Conservation (phyloP, 2,888 invertebrate genomes). For the Drosophila acutilabella region DNA sequence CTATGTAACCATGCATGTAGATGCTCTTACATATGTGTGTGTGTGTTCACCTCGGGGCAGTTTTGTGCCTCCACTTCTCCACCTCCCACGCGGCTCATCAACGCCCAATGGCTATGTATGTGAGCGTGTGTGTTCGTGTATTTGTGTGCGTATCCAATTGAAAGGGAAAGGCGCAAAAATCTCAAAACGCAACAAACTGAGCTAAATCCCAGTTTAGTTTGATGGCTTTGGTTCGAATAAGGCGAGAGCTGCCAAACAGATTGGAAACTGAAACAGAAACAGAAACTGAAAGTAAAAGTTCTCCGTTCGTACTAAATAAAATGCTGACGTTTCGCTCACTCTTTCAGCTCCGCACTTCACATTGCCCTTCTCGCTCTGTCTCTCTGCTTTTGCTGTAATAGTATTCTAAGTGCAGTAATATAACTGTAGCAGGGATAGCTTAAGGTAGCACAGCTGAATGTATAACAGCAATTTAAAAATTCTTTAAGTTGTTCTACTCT, state of each 20-base stretch:
- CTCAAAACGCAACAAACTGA: conserved; percentile 76
- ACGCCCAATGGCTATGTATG: conserved; percentile 32
- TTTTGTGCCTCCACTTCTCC: conserved; percentile 35
- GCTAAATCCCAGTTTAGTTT: conserved; percentile 72
- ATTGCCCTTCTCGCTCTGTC: neutral
- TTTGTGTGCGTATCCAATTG: conserved; percentile 58
- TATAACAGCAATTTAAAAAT: neutral
- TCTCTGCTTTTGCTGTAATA: conserved; percentile 1
- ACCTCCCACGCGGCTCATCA: conserved; percentile 32
- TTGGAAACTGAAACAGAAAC: conserved; percentile 40
- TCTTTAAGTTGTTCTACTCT: neutral
- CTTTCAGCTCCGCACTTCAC: neutral
- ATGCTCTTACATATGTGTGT: conserved; percentile 20
- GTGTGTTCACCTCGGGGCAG: conserved; percentile 48
- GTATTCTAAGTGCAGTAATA: conserved; percentile 9
- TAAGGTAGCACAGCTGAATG: neutral
- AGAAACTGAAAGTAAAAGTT: conserved; percentile 43
- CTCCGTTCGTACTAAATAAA: conserved; percentile 49
- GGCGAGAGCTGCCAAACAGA: conserved; percentile 32
- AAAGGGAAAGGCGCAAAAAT: conserved; percentile 59
- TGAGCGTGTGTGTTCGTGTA: neutral
- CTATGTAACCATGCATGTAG: conserved; percentile 62
- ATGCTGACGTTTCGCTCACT: conserved; percentile 50
- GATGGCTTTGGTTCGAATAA: conserved; percentile 47
- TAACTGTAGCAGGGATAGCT: neutral